Conservation (phyloP, 1,140 invertebrate genomes). For the Scaptodrosophila lebanonensis region DNA sequence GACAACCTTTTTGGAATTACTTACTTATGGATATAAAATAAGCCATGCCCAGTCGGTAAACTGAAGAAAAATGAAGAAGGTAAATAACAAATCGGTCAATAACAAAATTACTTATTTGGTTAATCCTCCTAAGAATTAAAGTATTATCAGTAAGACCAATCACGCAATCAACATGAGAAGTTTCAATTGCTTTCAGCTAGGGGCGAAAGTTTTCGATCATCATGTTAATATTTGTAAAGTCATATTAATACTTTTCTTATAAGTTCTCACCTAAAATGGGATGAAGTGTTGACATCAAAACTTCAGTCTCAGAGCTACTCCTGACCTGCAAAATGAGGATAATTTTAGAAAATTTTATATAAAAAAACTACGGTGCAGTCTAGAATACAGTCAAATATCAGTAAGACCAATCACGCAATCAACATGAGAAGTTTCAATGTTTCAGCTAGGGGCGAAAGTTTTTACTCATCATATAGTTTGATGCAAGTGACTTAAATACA, state of each 20-base stretch:
- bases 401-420: conserved; percentile 43
- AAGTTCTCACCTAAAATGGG: too few relatives aligned
- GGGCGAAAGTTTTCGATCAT: conserved; percentile 44
- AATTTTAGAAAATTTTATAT: too few relatives aligned
- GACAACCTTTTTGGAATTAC: too few relatives aligned
- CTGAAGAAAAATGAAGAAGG: background rate
- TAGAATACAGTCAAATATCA: conserved; percentile 14
- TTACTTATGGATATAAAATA: too few relatives aligned
- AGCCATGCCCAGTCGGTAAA: too few relatives aligned
- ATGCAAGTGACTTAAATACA: background rate
- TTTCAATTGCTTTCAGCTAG: conserved; percentile 32
- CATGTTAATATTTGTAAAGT: background rate
- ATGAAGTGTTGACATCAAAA: too few relatives aligned
- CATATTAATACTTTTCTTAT: too few relatives aligned
- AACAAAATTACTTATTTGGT: conserved; percentile 9
- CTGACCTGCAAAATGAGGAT: too few relatives aligned
- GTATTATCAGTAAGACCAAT: conserved; percentile 48
- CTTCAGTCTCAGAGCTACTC: too few relatives aligned
- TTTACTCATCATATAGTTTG: conserved; percentile 21
- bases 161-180: conserved; percentile 2
- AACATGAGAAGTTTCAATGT: conserved; percentile 42
- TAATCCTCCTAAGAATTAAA: background rate
- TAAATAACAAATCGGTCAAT: background rate
- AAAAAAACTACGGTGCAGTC: too few relatives aligned
- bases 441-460: conserved; percentile 52